These are phyloP conservation scores for Rallus crepitans DNA, from an alignment of 2,797 vertebrate genomes.

Conservation along the genomic window DNA sequence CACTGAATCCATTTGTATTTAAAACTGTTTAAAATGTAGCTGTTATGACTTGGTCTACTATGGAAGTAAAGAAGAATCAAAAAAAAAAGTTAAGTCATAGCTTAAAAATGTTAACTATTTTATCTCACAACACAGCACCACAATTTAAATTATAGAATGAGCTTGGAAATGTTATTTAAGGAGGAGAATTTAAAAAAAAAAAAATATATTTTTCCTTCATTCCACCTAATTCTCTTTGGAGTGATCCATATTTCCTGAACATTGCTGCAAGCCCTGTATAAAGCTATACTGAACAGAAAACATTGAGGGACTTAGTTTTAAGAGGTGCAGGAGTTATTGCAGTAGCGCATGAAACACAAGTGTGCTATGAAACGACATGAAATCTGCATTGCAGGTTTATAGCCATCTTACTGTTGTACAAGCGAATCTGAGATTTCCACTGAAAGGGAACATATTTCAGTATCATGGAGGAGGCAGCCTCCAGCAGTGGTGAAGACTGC, in stretches of 20 bases:
- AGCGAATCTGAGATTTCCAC: slow-evolving; percentile 71
- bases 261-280: slow-evolving; percentile 83
- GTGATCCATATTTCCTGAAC: slow-evolving; percentile 77
- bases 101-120: slow-evolving; percentile 82
- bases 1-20: slow-evolving; percentile 88
- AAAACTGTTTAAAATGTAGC: slow-evolving; percentile 84
- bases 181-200: slow-evolving; percentile 66
- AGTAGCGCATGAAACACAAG: slow-evolving; percentile 69
- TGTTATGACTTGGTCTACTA: slow-evolving; percentile 81
- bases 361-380: slow-evolving; percentile 63
- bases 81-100: slow-evolving; percentile 79
- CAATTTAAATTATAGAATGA: slow-evolving; percentile 82
- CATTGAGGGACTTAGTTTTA: slow-evolving; percentile 70
- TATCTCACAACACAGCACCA: slow-evolving; percentile 77
- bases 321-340: slow-evolving; percentile 74
- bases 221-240: slow-evolving; percentile 78
- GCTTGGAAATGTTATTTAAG: slow-evolving; percentile 83
- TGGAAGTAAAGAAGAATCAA: slow-evolving; percentile 78
- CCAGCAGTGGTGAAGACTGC: slow-evolving; percentile 30
- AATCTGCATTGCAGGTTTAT: slow-evolving; percentile 69
- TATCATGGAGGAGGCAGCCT: slow-evolving; percentile 53
- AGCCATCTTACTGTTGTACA: slow-evolving; percentile 68
- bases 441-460: slow-evolving; percentile 66
- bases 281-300: slow-evolving; percentile 70
- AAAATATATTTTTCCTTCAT: slow-evolving; percentile 76